Evolutionary conservation across 30 jellyfish, hydroid and myxozoan genomes (phyloP).

Genomic region (Morbakka virulenta): DNA sequence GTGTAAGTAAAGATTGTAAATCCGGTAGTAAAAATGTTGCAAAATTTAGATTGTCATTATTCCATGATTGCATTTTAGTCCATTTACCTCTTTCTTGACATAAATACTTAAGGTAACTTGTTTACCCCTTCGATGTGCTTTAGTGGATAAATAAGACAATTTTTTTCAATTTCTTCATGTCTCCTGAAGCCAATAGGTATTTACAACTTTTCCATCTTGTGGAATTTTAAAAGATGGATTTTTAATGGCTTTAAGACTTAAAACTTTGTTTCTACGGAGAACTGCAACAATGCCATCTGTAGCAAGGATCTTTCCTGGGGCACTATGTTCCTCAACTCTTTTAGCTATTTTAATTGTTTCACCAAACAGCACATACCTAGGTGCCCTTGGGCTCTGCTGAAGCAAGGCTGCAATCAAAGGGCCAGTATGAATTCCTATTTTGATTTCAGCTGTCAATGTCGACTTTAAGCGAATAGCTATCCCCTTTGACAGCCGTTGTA

Average conservation of each 20-base stretch:
- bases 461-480: slow-evolving; percentile 4
- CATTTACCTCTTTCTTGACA: too few species aligned
- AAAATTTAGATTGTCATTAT: too few species aligned
- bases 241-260: neutral
- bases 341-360: slow-evolving; percentile 6
- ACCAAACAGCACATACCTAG: slow-evolving; percentile 43
- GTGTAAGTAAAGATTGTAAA: too few species aligned
- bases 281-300: neutral
- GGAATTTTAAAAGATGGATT: neutral
- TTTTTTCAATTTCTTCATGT: neutral
- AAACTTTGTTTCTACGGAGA: neutral
- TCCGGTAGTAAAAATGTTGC: too few species aligned
- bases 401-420: slow-evolving; percentile 21
- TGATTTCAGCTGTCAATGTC: neutral
- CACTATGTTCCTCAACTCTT: slow-evolving; percentile 2
- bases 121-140: too few species aligned
- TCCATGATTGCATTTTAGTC: too few species aligned
- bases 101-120: too few species aligned
- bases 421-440: slow-evolving; percentile 49
- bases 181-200: neutral
- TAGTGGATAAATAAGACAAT: too few species aligned
- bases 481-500: slow-evolving; percentile 5
- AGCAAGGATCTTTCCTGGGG: neutral
- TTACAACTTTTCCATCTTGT: neutral
- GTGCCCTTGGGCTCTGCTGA: slow-evolving; percentile 1